Conservation (phyloP, 1,140 invertebrate genomes). For the Pseudomyrmex cubaensis region DNA sequence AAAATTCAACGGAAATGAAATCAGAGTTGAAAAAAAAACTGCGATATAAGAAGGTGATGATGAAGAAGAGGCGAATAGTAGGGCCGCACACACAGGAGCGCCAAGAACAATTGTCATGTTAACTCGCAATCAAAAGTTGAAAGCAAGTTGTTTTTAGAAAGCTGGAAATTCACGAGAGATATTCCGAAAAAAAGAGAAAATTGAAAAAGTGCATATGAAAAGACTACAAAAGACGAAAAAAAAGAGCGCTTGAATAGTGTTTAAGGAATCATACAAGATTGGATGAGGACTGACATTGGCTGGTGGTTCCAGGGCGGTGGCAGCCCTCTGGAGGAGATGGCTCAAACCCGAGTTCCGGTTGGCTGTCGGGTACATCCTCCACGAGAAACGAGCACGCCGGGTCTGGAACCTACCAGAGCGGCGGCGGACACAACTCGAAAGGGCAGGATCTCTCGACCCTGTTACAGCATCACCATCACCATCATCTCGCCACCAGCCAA, state of each 20-base stretch:
- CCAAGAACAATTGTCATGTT: slow-evolving; percentile 37
- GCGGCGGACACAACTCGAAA: slow-evolving; percentile 72
- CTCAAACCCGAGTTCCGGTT: slow-evolving; percentile 83
- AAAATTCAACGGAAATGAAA: slow-evolving; percentile 17
- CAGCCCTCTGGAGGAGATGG: slow-evolving; percentile 85
- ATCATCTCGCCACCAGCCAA: slow-evolving; percentile 77
- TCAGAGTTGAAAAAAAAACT: slow-evolving; percentile 50
- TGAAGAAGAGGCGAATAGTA: slow-evolving; percentile 45
- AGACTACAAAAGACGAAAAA: slow-evolving; percentile 75
- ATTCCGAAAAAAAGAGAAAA: slow-evolving; percentile 58
- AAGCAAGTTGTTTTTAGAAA: slow-evolving; percentile 32
- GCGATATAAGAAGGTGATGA: slow-evolving; percentile 39
- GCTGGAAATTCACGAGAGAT: slow-evolving; percentile 9
- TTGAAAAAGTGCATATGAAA: slow-evolving; percentile 46
- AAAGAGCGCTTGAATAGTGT: slow-evolving; percentile 79
- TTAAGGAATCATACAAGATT: slow-evolving; percentile 84
- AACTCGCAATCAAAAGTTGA: slow-evolving; percentile 23
- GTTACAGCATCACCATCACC: slow-evolving; percentile 76
- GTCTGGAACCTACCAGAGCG: slow-evolving; percentile 75
- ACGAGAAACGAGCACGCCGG: slow-evolving; percentile 78
- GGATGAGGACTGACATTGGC: slow-evolving; percentile 85
- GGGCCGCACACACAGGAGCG: slow-evolving; percentile 21
- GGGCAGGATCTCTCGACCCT: slow-evolving; percentile 76
- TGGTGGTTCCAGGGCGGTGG: slow-evolving; percentile 86
- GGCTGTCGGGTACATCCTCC: slow-evolving; percentile 79